Conservation (phyloP, 2,113 vertebrate genomes). For the Lophura nycthemera region DNA sequence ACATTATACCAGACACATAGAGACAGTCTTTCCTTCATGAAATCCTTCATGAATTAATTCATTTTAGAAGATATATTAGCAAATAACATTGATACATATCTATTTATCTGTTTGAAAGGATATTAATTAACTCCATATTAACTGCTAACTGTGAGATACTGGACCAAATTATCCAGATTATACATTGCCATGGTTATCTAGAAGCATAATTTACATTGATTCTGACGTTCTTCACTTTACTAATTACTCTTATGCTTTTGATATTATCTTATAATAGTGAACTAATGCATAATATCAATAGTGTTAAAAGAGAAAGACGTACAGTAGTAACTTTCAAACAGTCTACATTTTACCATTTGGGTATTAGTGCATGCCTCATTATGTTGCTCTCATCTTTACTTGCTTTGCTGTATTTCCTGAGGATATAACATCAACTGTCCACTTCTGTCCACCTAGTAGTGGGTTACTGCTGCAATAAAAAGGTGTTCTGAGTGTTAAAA, state of each 20-base stretch:
- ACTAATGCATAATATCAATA: background rate
- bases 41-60: background rate
- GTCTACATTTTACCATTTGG: background rate
- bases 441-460: background rate
- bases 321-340: background rate
- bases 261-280: background rate
- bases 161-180: background rate
- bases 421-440: background rate
- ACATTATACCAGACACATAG: background rate
- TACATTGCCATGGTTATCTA: background rate
- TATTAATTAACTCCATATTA: background rate
- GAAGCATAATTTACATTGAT: background rate
- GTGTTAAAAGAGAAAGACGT: background rate
- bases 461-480: slow-evolving; percentile 39
- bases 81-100: background rate
- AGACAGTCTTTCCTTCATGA: background rate
- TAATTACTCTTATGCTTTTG: background rate
- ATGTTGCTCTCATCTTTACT: background rate
- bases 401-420: background rate
- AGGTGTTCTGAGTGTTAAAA: slow-evolving; percentile 17
- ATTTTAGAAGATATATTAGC: background rate
- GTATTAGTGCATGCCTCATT: background rate
- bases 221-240: background rate
- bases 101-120: background rate
- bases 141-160: background rate